Evolutionary conservation across 2,888 invertebrate species (phyloP), one percentile per base, ranked within the genome.

Genomic region (Amaurobius ferox): DNA sequence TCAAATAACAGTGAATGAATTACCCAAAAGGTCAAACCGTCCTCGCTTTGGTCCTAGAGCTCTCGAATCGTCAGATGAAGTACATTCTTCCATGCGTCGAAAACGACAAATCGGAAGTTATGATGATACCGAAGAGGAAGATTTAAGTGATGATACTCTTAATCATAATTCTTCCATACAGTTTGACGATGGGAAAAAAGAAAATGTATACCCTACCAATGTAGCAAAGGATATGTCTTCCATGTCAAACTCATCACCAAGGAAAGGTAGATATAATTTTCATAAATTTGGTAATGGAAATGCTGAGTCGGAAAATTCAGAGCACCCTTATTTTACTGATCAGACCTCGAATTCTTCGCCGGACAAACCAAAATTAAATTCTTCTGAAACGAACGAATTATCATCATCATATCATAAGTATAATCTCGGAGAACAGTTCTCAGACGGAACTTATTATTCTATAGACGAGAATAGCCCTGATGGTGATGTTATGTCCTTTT

Each of bases 1-100:
- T 30, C 66, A 85, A 30, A 77, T 85, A 6, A 77, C 66, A 11
- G 77, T 85, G 5, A 85, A 85, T n/a, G 83, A 85, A 39, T 35
- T 85, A n/a, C 48, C 28, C 1, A 39, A 39, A 3, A 28, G 44
- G 6, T 64, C 76, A 7, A 32, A 64, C 5, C 35, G 72, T 19
- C 71, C 77, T 2, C 30, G 77, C 1, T 85, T 35, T 40, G 83
- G 83, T 6, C 83, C 83, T 19, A 85, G 83, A 66, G 16, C 72
- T 55, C 67, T 85, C 7, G 66, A 68, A 16, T 23, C 19, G 9
- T 35, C 19, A 1, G 68, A 68, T 3, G 74, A 74, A 30, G n/a
- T 0, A 0, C 7, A n/a, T n/a, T 19, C 66, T 32, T 9, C 11
- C 0, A n/a, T 32, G 13, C 55, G 68, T 35, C 32, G 29, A 9